These are phyloP conservation scores for Xiphophorus hellerii DNA, from an alignment of 2,113 vertebrate species.

Conservation along the genomic window DNA sequence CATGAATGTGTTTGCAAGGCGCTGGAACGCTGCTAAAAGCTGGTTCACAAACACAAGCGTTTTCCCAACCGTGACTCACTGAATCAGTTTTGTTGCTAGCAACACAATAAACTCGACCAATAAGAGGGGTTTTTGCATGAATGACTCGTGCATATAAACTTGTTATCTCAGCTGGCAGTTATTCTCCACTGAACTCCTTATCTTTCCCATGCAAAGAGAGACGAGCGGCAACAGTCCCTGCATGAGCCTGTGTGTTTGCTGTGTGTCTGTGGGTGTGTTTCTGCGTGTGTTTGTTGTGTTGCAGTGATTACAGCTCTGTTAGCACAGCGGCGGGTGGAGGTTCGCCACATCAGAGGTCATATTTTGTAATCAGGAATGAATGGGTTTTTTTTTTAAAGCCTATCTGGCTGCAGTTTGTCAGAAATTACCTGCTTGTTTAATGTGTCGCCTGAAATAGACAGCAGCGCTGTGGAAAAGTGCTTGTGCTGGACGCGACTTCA, in stretches of 20 bases:
- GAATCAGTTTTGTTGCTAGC: conserved; percentile 6
- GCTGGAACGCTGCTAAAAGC: neutral
- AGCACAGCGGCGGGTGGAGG: conserved; percentile 33
- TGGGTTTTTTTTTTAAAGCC: conserved; percentile 21
- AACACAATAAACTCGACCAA: conserved; percentile 6
- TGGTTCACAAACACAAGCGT: neutral
- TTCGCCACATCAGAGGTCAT: conserved; percentile 55
- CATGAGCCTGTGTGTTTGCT: conserved; percentile 1
- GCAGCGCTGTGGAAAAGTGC: conserved; percentile 38
- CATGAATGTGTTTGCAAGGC: neutral
- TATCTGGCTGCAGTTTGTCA: conserved; percentile 47
- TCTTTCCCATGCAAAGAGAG: conserved; percentile 50
- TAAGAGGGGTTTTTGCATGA: conserved; percentile 26
- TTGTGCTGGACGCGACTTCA: conserved; percentile 42
- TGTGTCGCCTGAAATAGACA: conserved; percentile 27
- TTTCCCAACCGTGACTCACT: conserved; percentile 14
- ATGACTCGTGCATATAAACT: conserved; percentile 42
- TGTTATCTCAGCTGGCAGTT: conserved; percentile 46
- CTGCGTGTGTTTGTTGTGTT: conserved; percentile 22
- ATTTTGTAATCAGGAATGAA: conserved; percentile 50
- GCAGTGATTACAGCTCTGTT: conserved; percentile 50
- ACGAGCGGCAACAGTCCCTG: conserved; percentile 37
- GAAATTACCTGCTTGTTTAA: conserved; percentile 67
- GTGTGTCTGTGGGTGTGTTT: conserved; percentile 22
- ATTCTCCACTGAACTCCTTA: conserved; percentile 59